These are phyloP conservation scores for Protobothrops mucrosquamatus DNA, from an alignment of 2,113 vertebrate species.

Conservation along the genomic window DNA sequence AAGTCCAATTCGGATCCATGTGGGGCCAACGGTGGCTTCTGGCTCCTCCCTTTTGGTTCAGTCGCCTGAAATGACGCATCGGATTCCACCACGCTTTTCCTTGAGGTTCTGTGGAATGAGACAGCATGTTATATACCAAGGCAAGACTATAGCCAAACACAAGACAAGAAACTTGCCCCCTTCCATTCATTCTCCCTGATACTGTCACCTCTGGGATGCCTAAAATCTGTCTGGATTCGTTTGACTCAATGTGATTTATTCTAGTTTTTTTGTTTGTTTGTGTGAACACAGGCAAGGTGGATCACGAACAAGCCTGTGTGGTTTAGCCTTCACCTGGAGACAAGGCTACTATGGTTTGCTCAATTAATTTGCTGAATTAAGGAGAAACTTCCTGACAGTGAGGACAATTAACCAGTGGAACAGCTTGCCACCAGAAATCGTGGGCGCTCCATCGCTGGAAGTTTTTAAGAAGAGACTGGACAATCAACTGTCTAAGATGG, in stretches of 20 bases:
- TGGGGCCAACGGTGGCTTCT: conserved; percentile 59
- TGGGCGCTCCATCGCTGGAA: too few relatives aligned
- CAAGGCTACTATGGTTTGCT: neutral
- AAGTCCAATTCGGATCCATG: conserved; percentile 34
- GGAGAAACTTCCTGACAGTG: too few relatives aligned
- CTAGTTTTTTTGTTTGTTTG: neutral
- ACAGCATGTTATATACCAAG: neutral
- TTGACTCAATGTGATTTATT: neutral
- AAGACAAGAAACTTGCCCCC: neutral
- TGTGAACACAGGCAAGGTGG: neutral
- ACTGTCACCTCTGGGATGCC: neutral
- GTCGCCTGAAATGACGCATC: neutral
- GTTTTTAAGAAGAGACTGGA: too few relatives aligned
- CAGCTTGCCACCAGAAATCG: too few relatives aligned
- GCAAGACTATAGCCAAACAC: neutral
- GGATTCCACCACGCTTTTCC: neutral
- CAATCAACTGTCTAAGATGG: too few relatives aligned
- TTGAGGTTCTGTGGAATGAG: conserved; percentile 5
- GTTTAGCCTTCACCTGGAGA: neutral
- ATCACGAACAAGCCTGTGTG: neutral
- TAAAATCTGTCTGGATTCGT: neutral
- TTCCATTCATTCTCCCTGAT: neutral
- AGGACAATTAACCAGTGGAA: too few relatives aligned
- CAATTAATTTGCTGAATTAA: too few relatives aligned
- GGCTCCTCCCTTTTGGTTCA: neutral